A percentile compares a stretch with the other conserved stretches of the same genome.
Conservation (phyloP, 2,888 invertebrate genomes). For the Lypha dubia region DNA sequence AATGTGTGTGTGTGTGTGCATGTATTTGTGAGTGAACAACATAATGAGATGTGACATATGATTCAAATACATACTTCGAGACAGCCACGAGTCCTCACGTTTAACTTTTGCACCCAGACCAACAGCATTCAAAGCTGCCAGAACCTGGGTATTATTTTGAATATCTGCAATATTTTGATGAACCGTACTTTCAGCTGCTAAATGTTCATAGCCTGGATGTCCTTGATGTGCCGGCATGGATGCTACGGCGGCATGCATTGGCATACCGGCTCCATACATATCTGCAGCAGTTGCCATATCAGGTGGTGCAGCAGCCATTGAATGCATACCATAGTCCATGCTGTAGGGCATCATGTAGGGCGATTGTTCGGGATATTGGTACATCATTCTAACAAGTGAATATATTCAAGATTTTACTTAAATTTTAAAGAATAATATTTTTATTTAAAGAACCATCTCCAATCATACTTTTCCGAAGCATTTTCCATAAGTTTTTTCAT, state of each 20-base stretch:
- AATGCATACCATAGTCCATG: constrained; percentile 82
- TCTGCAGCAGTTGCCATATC: constrained; percentile 78
- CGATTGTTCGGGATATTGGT: constrained; percentile 81
- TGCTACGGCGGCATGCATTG: constrained; percentile 77
- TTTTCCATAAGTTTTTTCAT: constrained; percentile 86
- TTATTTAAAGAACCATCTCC: neutral
- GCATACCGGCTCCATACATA: constrained; percentile 80
- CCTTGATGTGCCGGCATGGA: constrained; percentile 70
- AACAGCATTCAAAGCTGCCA: constrained; percentile 80
- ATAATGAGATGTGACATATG: neutral
- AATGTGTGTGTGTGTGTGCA: no score
- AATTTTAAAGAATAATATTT: neutral
- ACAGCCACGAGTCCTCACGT: constrained; percentile 82
- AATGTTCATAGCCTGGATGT: constrained; percentile 79
- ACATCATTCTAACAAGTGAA: constrained; percentile 79
- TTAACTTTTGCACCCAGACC: constrained; percentile 81
- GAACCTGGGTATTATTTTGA: constrained; percentile 80
- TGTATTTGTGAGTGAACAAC: constrained; percentile 1
- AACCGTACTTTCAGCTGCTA: constrained; percentile 79
- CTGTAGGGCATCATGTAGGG: constrained; percentile 83
- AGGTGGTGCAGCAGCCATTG: constrained; percentile 77
- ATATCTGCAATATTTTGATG: constrained; percentile 81
- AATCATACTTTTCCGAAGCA: constrained; percentile 83
- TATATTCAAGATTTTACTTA: neutral
- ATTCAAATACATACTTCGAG: constrained; percentile 78